Conservation (phyloP, 2,113 vertebrate species). For the Mionectes macconnelli region DNA sequence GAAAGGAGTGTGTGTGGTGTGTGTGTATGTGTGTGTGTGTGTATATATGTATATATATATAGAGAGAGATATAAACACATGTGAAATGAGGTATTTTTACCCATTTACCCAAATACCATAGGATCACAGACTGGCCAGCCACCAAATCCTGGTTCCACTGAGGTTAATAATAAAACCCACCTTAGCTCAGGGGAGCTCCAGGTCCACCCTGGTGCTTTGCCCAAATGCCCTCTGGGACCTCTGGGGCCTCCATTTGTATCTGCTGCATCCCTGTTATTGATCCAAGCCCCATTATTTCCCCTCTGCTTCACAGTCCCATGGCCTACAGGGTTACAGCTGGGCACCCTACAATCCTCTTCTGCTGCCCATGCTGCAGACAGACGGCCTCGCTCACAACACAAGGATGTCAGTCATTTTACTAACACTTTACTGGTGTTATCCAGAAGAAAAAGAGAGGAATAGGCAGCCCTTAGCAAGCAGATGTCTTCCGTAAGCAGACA, state of each 20-base stretch:
- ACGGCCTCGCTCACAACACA: not conserved
- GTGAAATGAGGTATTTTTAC: not conserved
- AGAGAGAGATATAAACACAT: too few relatives aligned
- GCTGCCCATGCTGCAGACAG: not conserved
- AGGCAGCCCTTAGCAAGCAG: accelerated
- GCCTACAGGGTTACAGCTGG: not conserved
- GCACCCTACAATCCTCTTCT: not conserved
- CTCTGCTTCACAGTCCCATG: not conserved
- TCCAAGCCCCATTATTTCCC: not conserved
- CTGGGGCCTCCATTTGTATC: not conserved
- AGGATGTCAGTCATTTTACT: not conserved
- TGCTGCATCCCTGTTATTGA: not conserved
- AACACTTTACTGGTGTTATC: not conserved
- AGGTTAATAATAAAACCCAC: not conserved
- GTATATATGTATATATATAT: too few relatives aligned
- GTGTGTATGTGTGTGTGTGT: accelerated
- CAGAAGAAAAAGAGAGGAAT: not conserved
- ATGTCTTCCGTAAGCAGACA: not conserved
- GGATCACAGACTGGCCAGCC: not conserved
- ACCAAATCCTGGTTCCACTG: not conserved
- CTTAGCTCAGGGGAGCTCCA: not conserved
- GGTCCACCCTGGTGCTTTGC: accelerated
- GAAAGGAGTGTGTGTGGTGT: not conserved
- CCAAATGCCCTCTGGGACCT: accelerated
- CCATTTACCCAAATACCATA: not conserved